Evolutionary conservation across 2,888 invertebrate species (phyloP).

Genomic region (Mylabris sibirica): DNA sequence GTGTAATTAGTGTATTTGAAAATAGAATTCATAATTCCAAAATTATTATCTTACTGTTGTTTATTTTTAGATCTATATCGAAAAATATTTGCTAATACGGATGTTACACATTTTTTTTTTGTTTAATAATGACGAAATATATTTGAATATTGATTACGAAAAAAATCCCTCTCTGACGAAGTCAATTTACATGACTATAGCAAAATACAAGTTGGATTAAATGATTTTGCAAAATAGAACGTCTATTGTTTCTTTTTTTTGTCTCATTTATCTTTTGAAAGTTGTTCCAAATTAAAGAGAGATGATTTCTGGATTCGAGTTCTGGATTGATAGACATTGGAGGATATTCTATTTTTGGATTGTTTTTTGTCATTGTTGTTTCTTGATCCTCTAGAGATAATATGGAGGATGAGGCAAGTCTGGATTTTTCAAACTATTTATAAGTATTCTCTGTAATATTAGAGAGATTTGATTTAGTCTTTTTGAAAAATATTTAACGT

Average conservation of each 20-base stretch:
- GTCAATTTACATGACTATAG: background rate
- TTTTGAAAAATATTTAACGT: background rate
- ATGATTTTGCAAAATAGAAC: background rate
- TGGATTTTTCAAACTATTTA: background rate
- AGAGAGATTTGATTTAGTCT: background rate
- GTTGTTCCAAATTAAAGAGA: background rate
- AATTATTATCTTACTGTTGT: no score
- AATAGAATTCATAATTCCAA: background rate
- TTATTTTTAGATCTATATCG: background rate
- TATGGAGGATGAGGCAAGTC: background rate
- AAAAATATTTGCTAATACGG: background rate
- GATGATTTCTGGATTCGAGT: background rate
- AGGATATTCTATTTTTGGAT: background rate
- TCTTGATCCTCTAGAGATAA: background rate
- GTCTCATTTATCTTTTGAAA: background rate
- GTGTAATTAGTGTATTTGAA: no score
- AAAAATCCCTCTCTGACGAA: background rate
- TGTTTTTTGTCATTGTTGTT: background rate
- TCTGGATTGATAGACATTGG: no score
- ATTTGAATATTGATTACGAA: conserved; percentile 2
- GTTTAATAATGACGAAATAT: background rate
- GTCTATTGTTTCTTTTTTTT: background rate
- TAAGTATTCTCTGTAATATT: background rate
- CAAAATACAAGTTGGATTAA: background rate
- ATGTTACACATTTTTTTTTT: background rate